Base-by-base conservation (phyloP, 1,140 invertebrate genomes). In the Drosophila repleta region DNA sequence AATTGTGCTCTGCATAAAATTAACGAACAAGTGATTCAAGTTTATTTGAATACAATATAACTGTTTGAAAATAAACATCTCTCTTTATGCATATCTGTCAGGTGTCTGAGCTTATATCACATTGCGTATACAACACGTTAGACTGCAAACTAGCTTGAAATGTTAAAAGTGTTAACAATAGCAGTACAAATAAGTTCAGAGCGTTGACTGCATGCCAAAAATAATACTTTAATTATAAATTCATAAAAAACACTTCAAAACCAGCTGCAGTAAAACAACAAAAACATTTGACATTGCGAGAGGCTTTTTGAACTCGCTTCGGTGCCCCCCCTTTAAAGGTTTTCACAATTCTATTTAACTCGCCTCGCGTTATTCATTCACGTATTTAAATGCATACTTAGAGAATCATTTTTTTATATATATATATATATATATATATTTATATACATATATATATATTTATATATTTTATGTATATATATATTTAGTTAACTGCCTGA, bases 401-500 rank as follows among this genome's bases (percentile, higher is more conserved):
- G n/a, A 51, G 49, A 45, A 64, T 17, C 26, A 53, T 45, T 51
- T 37, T 37, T 10, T 21, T 10, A 39, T n/a, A 24, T 21, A 39
- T 21, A 46, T 49, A 39, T 60, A 13, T 49, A 49, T 1, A 26
- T 35, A 13, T 13, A 24, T 24, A 24, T 24, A 24, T 24, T 3
- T 24, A 24, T 24, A 35, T 32, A 10, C 10, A 32, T 32, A 32
- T 11, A 2, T 32, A 32, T 10, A 11, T 32, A 32, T 35, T 10
- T 63, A 53, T 61, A 66, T 61, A 53, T n/a, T n/a, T n/a, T 11
- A 2, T 32, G 11, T 10, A 11, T 32, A 32, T 35, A 10, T 63
- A 53, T 61, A 66, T 61, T 49, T 61, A 67, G 81, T 51, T 76
- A 84, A 55, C 65, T 78, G 66, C 62, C 70, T 71, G 82, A 87